phyloP scores from a whole-genome alignment of 2,113 vertebrate genomes.

The Pleuronectes platessa region DNA sequence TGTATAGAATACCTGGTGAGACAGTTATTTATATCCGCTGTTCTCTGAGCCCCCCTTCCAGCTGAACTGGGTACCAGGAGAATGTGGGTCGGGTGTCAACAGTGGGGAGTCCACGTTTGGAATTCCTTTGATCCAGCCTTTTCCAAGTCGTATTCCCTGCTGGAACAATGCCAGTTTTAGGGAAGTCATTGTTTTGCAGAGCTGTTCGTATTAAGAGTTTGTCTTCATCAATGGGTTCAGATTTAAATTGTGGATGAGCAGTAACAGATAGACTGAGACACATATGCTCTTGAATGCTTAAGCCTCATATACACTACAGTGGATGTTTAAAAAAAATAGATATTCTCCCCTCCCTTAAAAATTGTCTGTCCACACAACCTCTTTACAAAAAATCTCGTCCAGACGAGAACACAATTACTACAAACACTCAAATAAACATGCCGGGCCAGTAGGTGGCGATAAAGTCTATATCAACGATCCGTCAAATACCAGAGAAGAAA shows the following conservation, averaged over 20 bases:
- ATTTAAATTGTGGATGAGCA: neutral
- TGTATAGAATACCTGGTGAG: conserved; percentile 72
- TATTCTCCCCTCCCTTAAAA: no score
- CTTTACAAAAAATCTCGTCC: no score
- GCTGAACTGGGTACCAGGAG: conserved; percentile 65
- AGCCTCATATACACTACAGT: no score
- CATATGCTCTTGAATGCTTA: neutral
- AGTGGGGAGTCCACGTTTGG: conserved; percentile 66
- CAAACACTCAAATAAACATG: neutral
- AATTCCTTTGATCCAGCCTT: conserved; percentile 76
- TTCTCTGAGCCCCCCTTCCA: conserved; percentile 54
- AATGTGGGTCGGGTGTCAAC: conserved; percentile 76
- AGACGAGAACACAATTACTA: no score
- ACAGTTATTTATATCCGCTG: conserved; percentile 70
- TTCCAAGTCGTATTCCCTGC: conserved; percentile 35
- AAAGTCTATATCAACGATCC: neutral
- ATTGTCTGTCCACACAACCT: no score
- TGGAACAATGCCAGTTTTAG: neutral
- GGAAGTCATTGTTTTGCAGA: conserved; percentile 3
- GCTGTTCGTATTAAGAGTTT: conserved; percentile 23
- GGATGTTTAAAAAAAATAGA: no score
- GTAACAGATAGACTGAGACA: neutral
- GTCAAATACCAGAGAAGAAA: neutral
- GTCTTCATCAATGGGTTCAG: conserved; percentile 22
- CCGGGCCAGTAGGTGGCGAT: neutral